phyloP scores from a whole-genome alignment of 2,113 vertebrate genomes.

The Menidia beryllina region DNA sequence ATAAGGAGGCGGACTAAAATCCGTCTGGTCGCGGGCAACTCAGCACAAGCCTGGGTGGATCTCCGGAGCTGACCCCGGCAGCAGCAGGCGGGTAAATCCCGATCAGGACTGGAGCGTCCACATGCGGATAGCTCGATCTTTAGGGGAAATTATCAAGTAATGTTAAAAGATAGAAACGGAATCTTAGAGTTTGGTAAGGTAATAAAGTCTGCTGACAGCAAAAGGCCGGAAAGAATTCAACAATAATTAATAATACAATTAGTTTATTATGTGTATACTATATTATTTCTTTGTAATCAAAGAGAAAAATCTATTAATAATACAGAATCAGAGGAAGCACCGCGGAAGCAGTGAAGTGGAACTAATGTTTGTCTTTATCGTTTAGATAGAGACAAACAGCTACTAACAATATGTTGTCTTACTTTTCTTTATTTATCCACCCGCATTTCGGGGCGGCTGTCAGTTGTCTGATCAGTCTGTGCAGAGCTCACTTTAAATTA shows the following conservation, averaged over 20 bases:
- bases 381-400: not conserved
- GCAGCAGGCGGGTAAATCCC: not conserved
- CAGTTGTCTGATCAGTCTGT: rapidly evolving
- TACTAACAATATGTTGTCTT: too few relatives aligned
- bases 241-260: too few relatives aligned
- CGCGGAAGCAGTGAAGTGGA: not conserved
- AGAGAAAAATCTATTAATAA: not conserved
- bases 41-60: not conserved
- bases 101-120: not conserved
- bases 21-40: not conserved
- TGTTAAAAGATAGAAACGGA: not conserved
- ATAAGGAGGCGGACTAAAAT: not conserved
- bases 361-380: not conserved
- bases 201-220: not conserved
- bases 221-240: not conserved
- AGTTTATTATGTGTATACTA: not conserved
- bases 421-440: not conserved
- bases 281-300: not conserved
- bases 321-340: too few relatives aligned
- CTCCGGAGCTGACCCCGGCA: not conserved
- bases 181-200: too few relatives aligned
- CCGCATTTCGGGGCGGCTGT: not conserved
- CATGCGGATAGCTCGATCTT: not conserved
- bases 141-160: not conserved
- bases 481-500: not conserved